Base-by-base conservation (phyloP, 2,797 vertebrate genomes). In the Muscicapa striata region DNA sequence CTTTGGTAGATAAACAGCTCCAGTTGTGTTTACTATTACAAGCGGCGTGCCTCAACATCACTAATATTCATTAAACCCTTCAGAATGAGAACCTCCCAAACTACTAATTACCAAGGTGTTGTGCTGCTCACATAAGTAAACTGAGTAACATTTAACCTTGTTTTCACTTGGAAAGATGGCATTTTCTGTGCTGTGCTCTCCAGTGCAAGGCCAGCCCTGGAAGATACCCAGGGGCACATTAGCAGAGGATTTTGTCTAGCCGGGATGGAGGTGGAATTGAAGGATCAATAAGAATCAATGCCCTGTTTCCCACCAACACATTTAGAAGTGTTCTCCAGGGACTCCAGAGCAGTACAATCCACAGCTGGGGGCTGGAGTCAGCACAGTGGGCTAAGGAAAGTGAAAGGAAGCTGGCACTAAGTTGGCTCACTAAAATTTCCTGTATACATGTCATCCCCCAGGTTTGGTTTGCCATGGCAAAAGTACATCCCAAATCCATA, bases 101-200 rank as follows among this genome's bases (percentile, higher is more conserved):
- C 29, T 76, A 13, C 45, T 76, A 57, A 91, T 94, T 86, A 74
- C 34, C 34, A 88, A 48, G 30, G 40, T 66, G 48, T 27, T 85
- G 73, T 68, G 46, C 30, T 73, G 62, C 32, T 92, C 57, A 66
- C 30, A 32, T 27, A 54, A 66, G 41, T 62, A 62, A 89, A 78
- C 15, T 76, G 67, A 41, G 51, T 83, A 87, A 52, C 17, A 3
- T 49, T 80, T 82, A 76, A 32, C 67, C 52, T 51, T 67, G 45
- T 51, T 84, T 75, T 43, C 17, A 4, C 52, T 78, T 64, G 55
- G 46, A 48, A 93, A 75, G 69, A 63, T 87, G 61, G 34, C 9
- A 32, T 87, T 85, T 93, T 87, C 46, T 84, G 67, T 34, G 73
- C 38, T 80, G 72, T 87, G 46, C 46, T 89, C 34, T 91, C 18